Evolutionary conservation across 1,140 invertebrate genomes (phyloP), one percentile per base, ranked within the genome.

Genomic region (Achatina immaculata): DNA sequence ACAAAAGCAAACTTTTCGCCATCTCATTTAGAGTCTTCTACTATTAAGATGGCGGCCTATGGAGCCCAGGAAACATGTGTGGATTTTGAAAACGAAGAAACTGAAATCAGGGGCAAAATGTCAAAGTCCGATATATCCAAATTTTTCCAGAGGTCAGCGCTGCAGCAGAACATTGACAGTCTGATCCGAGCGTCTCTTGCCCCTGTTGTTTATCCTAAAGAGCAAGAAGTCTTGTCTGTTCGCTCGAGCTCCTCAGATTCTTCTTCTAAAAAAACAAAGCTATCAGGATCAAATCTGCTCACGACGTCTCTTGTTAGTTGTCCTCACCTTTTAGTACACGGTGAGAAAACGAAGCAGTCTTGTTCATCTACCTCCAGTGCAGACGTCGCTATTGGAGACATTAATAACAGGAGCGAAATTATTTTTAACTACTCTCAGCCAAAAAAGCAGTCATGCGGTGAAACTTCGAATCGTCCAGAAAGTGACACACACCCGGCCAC

Each of bases 161-260:
- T 62, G 28, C 66, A 75, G 7, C 31, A 72, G 24, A 82, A 58
- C 69, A 62, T 77, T 21, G 76, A 75, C 43, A n/a, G 28, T 21
- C 34, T 62, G 11, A 62, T 76, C 34, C 28, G 36, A 21, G n/a
- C 74, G 19, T 36, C 74, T 51, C 24, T 76, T 43, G 21, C 74
- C 31, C 51, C 72, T 2, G 68, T 40, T 14, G 6, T n/a, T 24
- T 71, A 40, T 40, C 74, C 36, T 51, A 51, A 66, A 40, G 55
- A 72, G 40, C 69, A 38, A n/a, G 45, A 62, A 42, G 24, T 11
- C 4, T 42, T 48, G 55, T 71, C 45, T 4, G n/a, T 62, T 62
- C 58, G 42, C 21, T 19, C 36, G 11, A 42, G 6, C 16, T 19
- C 68, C 6, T 69, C 68, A 31, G 4, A 6, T 14, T 21, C 21